A percentile compares a stretch with the other conserved stretches of the same genome.
Evolutionary conservation across 2,888 invertebrate genomes (phyloP).

Genomic region (Gari tellinella): DNA sequence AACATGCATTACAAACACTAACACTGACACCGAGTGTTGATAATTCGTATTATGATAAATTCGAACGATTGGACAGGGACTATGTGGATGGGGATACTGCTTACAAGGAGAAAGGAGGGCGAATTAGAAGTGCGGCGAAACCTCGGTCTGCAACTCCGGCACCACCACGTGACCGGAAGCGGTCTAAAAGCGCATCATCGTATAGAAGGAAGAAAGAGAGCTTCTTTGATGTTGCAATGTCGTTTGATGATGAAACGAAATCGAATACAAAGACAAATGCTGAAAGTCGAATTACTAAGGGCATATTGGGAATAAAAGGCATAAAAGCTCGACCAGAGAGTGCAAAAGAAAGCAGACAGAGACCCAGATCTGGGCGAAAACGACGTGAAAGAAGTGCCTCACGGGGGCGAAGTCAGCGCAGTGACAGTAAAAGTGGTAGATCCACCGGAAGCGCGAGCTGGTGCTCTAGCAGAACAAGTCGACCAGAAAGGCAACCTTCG

Average conservation of each 20-base stretch:
- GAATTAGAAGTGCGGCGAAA: conserved; percentile 41
- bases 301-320: conserved; percentile 22
- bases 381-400: conserved; percentile 51
- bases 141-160: conserved; percentile 6
- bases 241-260: conserved; percentile 49
- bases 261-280: conserved; percentile 41
- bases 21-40: conserved; percentile 42
- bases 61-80: conserved; percentile 55
- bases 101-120: conserved; percentile 42
- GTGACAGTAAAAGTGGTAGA: conserved; percentile 30
- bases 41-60: conserved; percentile 49
- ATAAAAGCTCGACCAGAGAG: conserved; percentile 10
- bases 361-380: conserved; percentile 38
- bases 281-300: conserved; percentile 22
- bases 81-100: conserved; percentile 36
- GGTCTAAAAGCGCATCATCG: conserved; percentile 23
- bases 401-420: conserved; percentile 35
- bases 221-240: conserved; percentile 50
- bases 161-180: conserved; percentile 15
- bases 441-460: conserved; percentile 43
- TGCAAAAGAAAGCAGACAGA: conserved; percentile 9
- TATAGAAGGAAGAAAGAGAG: conserved; percentile 11
- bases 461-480: conserved; percentile 34
- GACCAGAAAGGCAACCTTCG: conserved; percentile 10
- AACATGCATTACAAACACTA: conserved; percentile 40